phyloP scores from a whole-genome alignment of 2,888 invertebrate genomes.

The Cyaniris semiargus region DNA sequence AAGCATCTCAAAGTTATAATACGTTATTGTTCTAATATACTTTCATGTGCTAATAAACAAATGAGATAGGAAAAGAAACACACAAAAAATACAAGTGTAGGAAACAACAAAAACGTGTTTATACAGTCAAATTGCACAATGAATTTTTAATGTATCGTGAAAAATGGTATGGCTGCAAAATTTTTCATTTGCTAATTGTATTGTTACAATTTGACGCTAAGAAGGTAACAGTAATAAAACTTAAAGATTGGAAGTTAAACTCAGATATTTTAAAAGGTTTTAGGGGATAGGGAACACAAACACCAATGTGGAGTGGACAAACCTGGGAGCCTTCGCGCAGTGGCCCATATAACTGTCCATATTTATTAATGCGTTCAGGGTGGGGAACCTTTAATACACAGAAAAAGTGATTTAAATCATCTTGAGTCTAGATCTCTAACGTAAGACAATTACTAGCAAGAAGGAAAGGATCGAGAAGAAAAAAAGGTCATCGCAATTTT shows the following conservation, averaged over 20 bases:
- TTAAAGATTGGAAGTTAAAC: slow-evolving; percentile 47
- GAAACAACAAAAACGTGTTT: slow-evolving; percentile 54
- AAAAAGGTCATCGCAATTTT: slow-evolving; percentile 43
- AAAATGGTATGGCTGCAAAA: slow-evolving; percentile 15
- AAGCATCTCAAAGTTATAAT: slow-evolving; percentile 26
- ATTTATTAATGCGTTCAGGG: slow-evolving; percentile 82
- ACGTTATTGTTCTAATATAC: slow-evolving; percentile 49
- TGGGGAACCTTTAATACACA: slow-evolving; percentile 85
- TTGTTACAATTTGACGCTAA: slow-evolving; percentile 46
- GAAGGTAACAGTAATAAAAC: slow-evolving; percentile 24
- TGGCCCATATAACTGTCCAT: slow-evolving; percentile 84
- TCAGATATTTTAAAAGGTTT: slow-evolving; percentile 50
- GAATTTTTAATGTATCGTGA: slow-evolving; percentile 43
- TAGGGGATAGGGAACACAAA: slow-evolving; percentile 73
- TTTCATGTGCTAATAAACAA: slow-evolving; percentile 81
- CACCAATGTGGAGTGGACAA: slow-evolving; percentile 80
- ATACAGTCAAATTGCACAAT: slow-evolving; percentile 61
- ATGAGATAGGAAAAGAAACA: slow-evolving; percentile 51
- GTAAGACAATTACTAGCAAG: slow-evolving; percentile 62
- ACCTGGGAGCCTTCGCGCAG: slow-evolving; percentile 85
- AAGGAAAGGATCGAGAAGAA: slow-evolving; percentile 59
- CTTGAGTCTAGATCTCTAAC: slow-evolving; percentile 49
- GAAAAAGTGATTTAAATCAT: slow-evolving; percentile 70
- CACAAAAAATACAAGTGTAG: slow-evolving; percentile 52
- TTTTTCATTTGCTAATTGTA: slow-evolving; percentile 40